These are phyloP conservation scores for Columba guinea DNA, from an alignment of 2,797 vertebrate species.

Conservation along the genomic window DNA sequence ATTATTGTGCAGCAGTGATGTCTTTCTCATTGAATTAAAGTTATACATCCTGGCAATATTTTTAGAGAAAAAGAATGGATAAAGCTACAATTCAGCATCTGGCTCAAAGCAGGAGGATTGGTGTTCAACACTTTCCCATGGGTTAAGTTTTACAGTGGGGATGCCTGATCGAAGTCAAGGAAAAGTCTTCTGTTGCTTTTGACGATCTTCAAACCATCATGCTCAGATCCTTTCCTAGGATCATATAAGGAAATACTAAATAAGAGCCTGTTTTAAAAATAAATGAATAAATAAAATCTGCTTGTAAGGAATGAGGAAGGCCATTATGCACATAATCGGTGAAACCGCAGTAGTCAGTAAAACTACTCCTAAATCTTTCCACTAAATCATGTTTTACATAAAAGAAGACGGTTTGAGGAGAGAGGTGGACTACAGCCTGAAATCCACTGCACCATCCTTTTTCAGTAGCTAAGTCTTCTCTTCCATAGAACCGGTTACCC, in stretches of 20 bases:
- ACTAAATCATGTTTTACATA: neutral
- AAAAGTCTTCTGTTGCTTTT: neutral
- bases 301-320: neutral
- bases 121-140: neutral
- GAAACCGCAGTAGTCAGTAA: neutral
- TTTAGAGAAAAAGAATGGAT: neutral
- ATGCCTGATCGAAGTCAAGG: neutral
- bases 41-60: neutral
- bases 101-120: neutral
- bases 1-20: neutral
- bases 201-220: neutral
- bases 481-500: neutral
- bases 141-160: neutral
- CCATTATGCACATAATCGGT: neutral
- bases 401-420: neutral
- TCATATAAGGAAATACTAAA: neutral
- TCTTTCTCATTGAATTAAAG: neutral
- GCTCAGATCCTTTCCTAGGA: neutral
- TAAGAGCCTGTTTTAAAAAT: fast-evolving
- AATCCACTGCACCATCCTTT: neutral
- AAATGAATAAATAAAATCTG: neutral
- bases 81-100: neutral
- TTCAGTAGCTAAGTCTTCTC: neutral
- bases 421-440: neutral
- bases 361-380: neutral